Evolutionary conservation across 2,888 invertebrate genomes (phyloP), one percentile per base, ranked within the genome.

Genomic region (Anticlea derivata): DNA sequence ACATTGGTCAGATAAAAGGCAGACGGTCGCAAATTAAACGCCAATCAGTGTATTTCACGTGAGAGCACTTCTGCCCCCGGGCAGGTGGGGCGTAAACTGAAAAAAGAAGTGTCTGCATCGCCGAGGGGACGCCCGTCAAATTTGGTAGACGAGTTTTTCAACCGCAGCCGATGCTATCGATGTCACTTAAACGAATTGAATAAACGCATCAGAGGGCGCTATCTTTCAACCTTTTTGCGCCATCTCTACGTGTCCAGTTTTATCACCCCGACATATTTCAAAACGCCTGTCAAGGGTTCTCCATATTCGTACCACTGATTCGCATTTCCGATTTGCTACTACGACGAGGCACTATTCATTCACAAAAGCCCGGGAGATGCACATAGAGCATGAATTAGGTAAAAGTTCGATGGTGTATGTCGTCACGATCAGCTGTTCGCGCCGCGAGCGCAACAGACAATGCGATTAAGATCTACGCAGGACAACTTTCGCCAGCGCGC

Each of bases 391-490:
- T 66, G 70, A 78, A 79, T 79, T 72, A 78, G 75, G 72, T 73
- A 75, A 78, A 81, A 83, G 84, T 84, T 81, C 72, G 74, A 80
- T 75, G 75, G 81, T 80, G 70, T 75, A 80, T 85, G 87, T 77
- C 83, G 80, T 80, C 84, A 83, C 83, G 80, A 83, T 87, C 88
- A 89, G 89, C 89, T 89, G 89, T 81, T 83, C 75, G 78, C 77
- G 82, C 81, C 84, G 87, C 86, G 83, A 87, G 88, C 87, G 89
- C 89, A 88, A 85, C 87, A 89, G 88, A 89, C 89, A 91, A 91
- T 89, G 85, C 89, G 91, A 91, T 91, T 90, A 91, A 91, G 89
- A 91, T 91, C 91, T 90, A 91, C 90, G 91, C 89, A 86, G 89
- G 90, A 89, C 90, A 91, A 91, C 89, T 91, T 91, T 91, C 91